Percentiles rank a stretch among this genome's conserved stretches.
phyloP scores from a whole-genome alignment of 2,113 vertebrate genomes.

The Calypte anna region DNA sequence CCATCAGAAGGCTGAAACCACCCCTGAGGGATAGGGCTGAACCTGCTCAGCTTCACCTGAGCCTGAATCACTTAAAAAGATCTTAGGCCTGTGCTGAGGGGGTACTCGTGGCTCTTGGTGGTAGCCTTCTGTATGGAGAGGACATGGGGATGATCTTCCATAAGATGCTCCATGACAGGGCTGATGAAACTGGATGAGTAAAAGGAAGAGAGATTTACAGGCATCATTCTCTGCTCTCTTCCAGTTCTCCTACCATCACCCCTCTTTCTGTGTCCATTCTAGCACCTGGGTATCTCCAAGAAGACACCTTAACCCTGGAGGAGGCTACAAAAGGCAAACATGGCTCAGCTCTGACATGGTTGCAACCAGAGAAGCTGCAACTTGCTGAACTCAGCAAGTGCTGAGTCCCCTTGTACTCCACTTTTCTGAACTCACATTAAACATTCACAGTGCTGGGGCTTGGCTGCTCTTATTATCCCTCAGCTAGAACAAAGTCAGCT shows the following conservation, averaged over 20 bases:
- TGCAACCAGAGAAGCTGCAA: not conserved
- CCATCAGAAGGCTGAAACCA: not conserved
- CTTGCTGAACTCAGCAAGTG: too few species aligned
- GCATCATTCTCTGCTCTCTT: not conserved
- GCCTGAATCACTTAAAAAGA: not conserved
- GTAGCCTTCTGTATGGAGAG: not conserved
- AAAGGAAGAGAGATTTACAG: not conserved
- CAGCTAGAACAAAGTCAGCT: not conserved
- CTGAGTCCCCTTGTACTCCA: not conserved
- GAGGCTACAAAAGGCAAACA: fast-evolving
- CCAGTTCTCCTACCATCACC: not conserved
- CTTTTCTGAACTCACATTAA: not conserved
- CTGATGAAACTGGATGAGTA: fast-evolving
- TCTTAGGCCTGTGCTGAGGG: not conserved
- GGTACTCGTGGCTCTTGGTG: fast-evolving
- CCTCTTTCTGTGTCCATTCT: not conserved
- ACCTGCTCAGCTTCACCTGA: not conserved
- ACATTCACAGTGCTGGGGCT: not conserved
- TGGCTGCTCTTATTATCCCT: not conserved
- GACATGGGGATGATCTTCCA: not conserved
- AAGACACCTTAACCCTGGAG: not conserved
- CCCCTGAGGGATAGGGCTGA: not conserved
- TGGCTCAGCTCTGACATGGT: not conserved
- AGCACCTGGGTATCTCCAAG: not conserved
- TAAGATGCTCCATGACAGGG: not conserved